These are phyloP conservation scores for Tetranychus piercei DNA, from an alignment of 2,888 invertebrate species.

Conservation along the genomic window DNA sequence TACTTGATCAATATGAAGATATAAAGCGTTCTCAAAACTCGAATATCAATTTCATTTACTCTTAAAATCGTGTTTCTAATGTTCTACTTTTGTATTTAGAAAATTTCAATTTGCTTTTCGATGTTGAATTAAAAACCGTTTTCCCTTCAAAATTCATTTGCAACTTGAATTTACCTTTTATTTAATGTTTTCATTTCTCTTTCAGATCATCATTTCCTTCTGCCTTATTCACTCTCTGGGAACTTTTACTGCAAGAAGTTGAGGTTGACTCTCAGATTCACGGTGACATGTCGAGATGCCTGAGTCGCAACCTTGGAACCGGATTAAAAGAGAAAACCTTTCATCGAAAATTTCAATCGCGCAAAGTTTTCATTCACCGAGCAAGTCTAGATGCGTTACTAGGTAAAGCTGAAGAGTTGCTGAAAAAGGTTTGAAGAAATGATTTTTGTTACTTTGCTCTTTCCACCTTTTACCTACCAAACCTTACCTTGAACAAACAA, in stretches of 20 bases:
- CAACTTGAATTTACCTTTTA: too few species aligned
- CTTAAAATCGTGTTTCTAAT: too few species aligned
- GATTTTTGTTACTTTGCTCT: neutral
- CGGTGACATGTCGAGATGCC: conserved; percentile 60
- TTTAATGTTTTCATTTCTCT: too few species aligned
- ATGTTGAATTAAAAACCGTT: too few species aligned
- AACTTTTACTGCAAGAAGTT: conserved; percentile 68
- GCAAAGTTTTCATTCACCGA: conserved; percentile 71
- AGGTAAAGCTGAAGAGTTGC: conserved; percentile 60
- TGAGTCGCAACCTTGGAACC: conserved; percentile 40
- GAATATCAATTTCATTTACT: too few species aligned
- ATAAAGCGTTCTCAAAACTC: too few species aligned
- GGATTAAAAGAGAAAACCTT: conserved; percentile 69
- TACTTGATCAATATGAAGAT: too few species aligned
- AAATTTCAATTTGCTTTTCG: too few species aligned
- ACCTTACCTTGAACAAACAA: too few species aligned
- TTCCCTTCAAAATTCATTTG: too few species aligned
- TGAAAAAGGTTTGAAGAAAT: conserved; percentile 43
- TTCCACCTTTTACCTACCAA: too few species aligned
- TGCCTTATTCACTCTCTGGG: conserved; percentile 72
- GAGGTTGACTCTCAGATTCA: conserved; percentile 64
- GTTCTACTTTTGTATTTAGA: too few species aligned
- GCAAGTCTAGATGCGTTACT: conserved; percentile 74
- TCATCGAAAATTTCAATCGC: conserved; percentile 70
- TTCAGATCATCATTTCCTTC: conserved; percentile 3